phyloP scores from a whole-genome alignment of 53 echinoderm and acorn worm genomes.

The Actinopyga echinites region DNA sequence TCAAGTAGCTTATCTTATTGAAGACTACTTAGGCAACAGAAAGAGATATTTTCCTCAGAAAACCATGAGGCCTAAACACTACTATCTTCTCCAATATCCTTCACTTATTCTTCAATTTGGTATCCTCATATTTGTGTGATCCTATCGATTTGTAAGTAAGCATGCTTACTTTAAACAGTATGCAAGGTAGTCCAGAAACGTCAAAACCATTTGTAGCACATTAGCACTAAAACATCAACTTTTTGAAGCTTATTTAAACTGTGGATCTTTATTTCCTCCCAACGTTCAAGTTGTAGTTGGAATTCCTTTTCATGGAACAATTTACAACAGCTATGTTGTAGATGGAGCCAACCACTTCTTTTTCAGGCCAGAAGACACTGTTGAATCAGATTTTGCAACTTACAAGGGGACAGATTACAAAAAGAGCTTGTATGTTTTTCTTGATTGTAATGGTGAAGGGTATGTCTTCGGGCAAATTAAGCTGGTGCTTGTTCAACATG shows the following conservation, averaged over 20 bases:
- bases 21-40: slow-evolving; percentile 23
- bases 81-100: slow-evolving; percentile 38
- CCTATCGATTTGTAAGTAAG: not conserved
- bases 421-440: not conserved
- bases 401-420: not conserved
- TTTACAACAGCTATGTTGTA: not conserved
- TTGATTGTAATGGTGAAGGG: not conserved
- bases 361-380: not conserved
- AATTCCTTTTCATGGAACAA: not conserved
- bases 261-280: not conserved
- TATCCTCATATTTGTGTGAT: not conserved
- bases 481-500: not conserved
- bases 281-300: not conserved
- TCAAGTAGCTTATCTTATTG: slow-evolving; percentile 52
- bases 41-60: slow-evolving; percentile 28
- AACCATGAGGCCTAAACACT: slow-evolving; percentile 43
- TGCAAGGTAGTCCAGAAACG: not conserved
- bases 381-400: not conserved
- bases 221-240: not conserved
- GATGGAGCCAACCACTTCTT: not conserved
- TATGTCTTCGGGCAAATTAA: not conserved
- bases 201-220: not conserved
- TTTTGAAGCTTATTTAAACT: not conserved
- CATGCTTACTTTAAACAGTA: not conserved
- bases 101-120: slow-evolving; percentile 32